phyloP scores from a whole-genome alignment of 1,140 invertebrate genomes.

The Cydia strobilella region DNA sequence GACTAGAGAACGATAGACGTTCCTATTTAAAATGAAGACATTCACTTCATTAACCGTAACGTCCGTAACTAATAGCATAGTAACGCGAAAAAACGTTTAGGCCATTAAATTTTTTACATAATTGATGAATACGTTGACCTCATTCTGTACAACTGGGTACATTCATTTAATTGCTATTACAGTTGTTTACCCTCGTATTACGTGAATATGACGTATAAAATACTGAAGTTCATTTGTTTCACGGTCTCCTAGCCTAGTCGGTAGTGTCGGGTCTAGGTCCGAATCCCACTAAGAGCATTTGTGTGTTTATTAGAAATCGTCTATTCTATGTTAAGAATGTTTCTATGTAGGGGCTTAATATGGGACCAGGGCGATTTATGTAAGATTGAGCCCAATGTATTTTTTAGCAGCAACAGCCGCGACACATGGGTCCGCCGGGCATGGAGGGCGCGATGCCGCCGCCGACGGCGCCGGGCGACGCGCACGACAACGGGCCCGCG shows the following conservation, averaged over 20 bases:
- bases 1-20: background rate
- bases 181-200: background rate
- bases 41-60: background rate
- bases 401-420: conserved; percentile 35
- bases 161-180: background rate
- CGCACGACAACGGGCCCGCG: conserved; percentile 82
- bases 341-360: no score
- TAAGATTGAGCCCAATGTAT: no score
- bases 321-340: no score
- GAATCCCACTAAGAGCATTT: no score
- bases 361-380: no score
- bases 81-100: background rate
- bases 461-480: conserved; percentile 82
- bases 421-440: conserved; percentile 70
- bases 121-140: background rate
- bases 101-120: background rate
- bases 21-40: background rate
- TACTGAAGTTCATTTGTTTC: no score
- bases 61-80: background rate
- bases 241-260: no score
- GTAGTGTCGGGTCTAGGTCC: background rate
- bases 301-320: no score
- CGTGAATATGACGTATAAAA: background rate
- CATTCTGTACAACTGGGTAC: background rate
- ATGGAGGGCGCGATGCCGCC: conserved; percentile 71